Evolutionary conservation across 2,888 invertebrate genomes (phyloP).

Genomic region (Coenonympha arcania): DNA sequence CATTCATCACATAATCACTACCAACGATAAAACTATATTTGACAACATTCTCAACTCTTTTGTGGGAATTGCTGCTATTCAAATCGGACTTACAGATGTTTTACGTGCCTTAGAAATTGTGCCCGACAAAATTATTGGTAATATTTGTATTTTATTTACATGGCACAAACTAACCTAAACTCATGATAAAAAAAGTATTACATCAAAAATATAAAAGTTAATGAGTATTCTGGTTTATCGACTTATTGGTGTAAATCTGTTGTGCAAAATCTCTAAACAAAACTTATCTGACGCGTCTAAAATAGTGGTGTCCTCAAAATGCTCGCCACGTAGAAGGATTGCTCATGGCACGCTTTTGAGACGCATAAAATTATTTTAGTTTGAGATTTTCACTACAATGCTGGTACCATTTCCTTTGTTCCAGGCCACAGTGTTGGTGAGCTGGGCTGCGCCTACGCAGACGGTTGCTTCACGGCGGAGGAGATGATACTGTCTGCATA

Average conservation of each 20-base stretch:
- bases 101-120: slow-evolving; percentile 71
- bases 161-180: no score
- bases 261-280: no score
- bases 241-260: no score
- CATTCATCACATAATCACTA: slow-evolving; percentile 78
- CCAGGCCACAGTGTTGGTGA: slow-evolving; percentile 95
- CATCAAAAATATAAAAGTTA: no score
- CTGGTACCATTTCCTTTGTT: background rate
- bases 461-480: slow-evolving; percentile 88
- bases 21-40: slow-evolving; percentile 69
- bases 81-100: slow-evolving; percentile 72
- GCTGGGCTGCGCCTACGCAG: slow-evolving; percentile 94
- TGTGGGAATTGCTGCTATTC: slow-evolving; percentile 82
- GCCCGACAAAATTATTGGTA: slow-evolving; percentile 84
- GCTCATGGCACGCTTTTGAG: no score
- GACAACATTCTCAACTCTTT: slow-evolving; percentile 80
- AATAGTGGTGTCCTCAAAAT: no score
- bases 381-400: background rate
- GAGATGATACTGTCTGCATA: slow-evolving; percentile 88
- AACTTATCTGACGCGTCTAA: no score
- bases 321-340: no score
- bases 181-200: no score
- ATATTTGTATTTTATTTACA: no score
- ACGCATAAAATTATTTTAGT: background rate
- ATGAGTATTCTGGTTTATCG: no score